Evolutionary conservation across 2,797 vertebrate genomes (phyloP).

Genomic region (Poecilia gillii): DNA sequence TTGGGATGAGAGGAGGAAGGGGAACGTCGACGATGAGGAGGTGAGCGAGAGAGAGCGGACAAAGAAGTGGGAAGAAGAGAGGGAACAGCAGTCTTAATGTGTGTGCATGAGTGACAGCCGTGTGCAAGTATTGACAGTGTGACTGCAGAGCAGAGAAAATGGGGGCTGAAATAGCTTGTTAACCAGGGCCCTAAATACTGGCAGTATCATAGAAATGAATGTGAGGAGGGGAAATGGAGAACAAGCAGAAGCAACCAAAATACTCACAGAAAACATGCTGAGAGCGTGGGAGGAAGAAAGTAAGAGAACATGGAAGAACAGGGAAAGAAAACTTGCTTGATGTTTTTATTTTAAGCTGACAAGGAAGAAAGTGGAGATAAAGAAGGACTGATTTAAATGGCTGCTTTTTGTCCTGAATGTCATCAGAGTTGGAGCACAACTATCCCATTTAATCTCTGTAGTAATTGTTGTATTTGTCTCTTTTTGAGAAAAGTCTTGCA

Average conservation of each 20-base stretch:
- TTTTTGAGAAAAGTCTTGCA: not conserved
- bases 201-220: conserved; percentile 30
- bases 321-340: conserved; percentile 1
- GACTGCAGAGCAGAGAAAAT: conserved; percentile 65
- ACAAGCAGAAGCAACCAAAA: conserved; percentile 29
- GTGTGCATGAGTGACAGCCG: conserved; percentile 65
- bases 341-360: conserved; percentile 1
- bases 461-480: not conserved
- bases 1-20: conserved; percentile 49
- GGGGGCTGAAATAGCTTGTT: conserved; percentile 67
- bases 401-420: not conserved
- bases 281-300: conserved; percentile 9
- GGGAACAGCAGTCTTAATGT: conserved; percentile 55
- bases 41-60: conserved; percentile 35
- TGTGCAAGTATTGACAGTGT: conserved; percentile 68
- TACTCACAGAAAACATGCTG: conserved; percentile 24
- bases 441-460: not conserved
- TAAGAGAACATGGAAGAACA: conserved; percentile 23
- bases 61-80: conserved; percentile 34
- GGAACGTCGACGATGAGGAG: conserved; percentile 38
- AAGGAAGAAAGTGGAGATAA: not conserved
- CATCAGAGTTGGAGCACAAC: not conserved
- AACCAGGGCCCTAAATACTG: conserved; percentile 60
- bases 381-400: not conserved
- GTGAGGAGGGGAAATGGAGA: conserved; percentile 31